Evolutionary conservation across 2,797 vertebrate species (phyloP), one percentile per base, ranked within the genome.

Genomic region (Pangasius larnaudii): DNA sequence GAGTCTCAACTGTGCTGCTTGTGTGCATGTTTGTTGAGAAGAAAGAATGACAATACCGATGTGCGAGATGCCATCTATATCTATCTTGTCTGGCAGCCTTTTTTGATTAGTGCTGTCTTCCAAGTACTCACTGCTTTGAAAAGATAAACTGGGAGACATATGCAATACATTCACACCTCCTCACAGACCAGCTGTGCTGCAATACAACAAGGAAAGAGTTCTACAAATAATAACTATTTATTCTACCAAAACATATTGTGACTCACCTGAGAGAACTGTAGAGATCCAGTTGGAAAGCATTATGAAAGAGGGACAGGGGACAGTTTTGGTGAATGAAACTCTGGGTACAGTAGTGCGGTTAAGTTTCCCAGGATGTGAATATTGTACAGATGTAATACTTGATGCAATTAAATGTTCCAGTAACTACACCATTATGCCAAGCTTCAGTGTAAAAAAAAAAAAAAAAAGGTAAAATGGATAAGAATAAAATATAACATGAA

Each of bases 181-280:
- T 75, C 59, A n/a, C 87, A 27, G 69, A 63, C 33, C 63, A 22
- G 10, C 30, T 75, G 69, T 42, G 24, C 9, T 63, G 30, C 78
- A 63, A 18, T 13, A 61, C 6, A 56, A 58, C 46, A 46, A 49
- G 30, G 7, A 61, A 67, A 67, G 69, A 33, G 33, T 24, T 8
- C 22, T 42, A 74, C 77, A 42, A 39, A 59, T 33, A 36, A 30
- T 67, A 27, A 61, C 30, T 75, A 19, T 49, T 88, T 61, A 39
- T 39, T 69, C 56, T 30, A 18, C 9, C 78, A 27, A 22, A 5
- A 81, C 13, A 16, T 49, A 53, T 22, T 14, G 63, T 87, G 51
- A 90, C 90, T 90, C 85, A 96, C 96, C 95, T 96, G 96, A 89
- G 96, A 96, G 92, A 95, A 96, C 96, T 96, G 87, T 39, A 87